Conservation (phyloP, 2,797 vertebrate genomes). For the Melopsittacus undulatus region DNA sequence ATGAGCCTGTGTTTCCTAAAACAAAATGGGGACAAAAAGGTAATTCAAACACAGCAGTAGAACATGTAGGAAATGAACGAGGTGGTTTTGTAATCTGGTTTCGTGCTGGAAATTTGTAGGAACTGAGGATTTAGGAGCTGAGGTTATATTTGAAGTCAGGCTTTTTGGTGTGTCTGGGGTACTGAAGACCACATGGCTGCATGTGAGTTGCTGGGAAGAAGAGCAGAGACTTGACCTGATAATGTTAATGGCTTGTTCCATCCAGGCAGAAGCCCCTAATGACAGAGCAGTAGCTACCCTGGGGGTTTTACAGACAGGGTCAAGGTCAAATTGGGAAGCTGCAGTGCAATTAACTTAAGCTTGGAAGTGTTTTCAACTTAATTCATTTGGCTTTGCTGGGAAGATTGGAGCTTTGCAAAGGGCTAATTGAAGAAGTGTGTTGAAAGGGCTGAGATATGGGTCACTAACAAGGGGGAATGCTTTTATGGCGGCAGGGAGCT, state of each 20-base stretch:
- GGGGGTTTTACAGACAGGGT: constrained; percentile 16
- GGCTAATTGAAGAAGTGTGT: constrained; percentile 8
- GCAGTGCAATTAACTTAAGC: constrained; percentile 56
- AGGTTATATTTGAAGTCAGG: not conserved
- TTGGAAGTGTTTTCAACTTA: constrained; percentile 37
- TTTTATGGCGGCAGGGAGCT: constrained; percentile 13
- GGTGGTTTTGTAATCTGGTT: not conserved
- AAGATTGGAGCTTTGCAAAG: constrained; percentile 14
- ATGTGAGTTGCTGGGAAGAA: not conserved
- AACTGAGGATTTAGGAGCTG: not conserved
- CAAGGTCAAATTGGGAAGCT: constrained; percentile 44
- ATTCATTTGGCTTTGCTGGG: constrained; percentile 39
- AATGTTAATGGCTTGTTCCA: not conserved
- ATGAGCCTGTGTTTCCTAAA: not conserved
- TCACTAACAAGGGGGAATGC: constrained; percentile 43
- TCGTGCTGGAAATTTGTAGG: not conserved
- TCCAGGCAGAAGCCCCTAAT: constrained; percentile 15
- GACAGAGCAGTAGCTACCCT: not conserved
- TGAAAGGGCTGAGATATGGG: constrained; percentile 47
- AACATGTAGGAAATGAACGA: not conserved
- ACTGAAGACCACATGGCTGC: not conserved
- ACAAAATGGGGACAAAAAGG: not conserved
- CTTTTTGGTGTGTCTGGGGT: not conserved
- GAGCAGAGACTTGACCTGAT: not conserved
- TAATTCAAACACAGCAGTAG: not conserved